Conservation (phyloP, 2,888 invertebrate genomes). For the Cantharis nigra region DNA sequence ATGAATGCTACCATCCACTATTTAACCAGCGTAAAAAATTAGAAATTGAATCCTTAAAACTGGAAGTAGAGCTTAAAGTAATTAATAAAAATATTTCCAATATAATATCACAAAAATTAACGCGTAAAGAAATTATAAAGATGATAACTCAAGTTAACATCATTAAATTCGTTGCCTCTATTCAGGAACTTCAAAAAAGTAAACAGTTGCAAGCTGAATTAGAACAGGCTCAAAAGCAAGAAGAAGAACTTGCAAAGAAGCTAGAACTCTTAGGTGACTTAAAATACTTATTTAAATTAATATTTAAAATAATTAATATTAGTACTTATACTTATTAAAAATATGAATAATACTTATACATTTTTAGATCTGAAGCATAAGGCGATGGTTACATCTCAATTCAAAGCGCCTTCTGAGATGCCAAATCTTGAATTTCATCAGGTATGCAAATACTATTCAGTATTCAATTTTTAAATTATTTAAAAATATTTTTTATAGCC, state of each 20-base stretch:
- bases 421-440: background rate
- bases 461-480: background rate
- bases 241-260: background rate
- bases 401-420: background rate
- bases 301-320: background rate
- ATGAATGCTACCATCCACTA: background rate
- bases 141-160: background rate
- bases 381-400: background rate
- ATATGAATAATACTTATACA: background rate
- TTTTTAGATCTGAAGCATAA: background rate
- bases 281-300: background rate
- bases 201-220: background rate
- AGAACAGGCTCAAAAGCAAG: background rate
- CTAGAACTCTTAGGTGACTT: background rate
- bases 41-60: background rate
- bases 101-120: background rate
- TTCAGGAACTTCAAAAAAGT: background rate
- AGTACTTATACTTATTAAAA: too few species aligned
- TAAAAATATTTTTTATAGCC: background rate
- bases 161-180: background rate
- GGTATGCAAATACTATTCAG: background rate
- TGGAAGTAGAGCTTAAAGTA: background rate
- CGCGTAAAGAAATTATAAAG: background rate
- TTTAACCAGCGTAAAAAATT: background rate
- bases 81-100: background rate